Percentiles rank a stretch among this genome's conserved stretches.
Evolutionary conservation across 1,140 invertebrate genomes (phyloP).

Genomic region (Scylla paramamosain): DNA sequence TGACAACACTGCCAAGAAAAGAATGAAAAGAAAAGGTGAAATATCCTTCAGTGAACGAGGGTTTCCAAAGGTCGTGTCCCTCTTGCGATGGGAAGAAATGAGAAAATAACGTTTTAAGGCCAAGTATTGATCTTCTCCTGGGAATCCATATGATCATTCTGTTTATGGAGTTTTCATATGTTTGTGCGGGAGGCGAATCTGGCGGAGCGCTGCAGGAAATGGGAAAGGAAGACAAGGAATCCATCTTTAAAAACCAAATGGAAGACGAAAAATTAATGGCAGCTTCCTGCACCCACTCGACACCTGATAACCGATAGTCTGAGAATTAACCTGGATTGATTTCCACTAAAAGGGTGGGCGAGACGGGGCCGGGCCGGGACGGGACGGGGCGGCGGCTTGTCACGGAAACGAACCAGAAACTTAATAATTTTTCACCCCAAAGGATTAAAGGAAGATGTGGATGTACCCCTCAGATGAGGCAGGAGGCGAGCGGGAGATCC

Average conservation of each 20-base stretch:
- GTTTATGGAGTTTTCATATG: not conserved
- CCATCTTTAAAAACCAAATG: not conserved
- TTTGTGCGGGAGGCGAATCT: not conserved
- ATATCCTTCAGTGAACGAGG: too few relatives aligned
- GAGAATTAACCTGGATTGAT: not conserved
- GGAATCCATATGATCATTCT: not conserved
- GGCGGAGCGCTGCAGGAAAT: not conserved
- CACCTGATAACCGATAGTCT: not conserved
- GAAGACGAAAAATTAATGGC: not conserved
- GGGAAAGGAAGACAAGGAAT: not conserved
- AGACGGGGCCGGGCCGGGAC: not conserved
- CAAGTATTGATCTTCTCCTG: not conserved
- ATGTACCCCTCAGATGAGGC: too few relatives aligned
- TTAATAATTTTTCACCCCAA: not conserved
- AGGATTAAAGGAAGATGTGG: not conserved
- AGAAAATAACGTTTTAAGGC: not conserved
- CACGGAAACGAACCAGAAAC: not conserved
- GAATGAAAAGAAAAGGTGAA: too few relatives aligned
- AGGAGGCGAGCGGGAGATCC: too few relatives aligned
- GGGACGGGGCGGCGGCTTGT: not conserved
- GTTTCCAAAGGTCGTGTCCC: too few relatives aligned
- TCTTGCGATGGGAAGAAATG: too few relatives aligned
- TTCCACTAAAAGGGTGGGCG: not conserved
- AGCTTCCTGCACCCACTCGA: not conserved
- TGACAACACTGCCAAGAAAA: too few relatives aligned